Evolutionary conservation across 2,113 vertebrate species (phyloP).

Genomic region (Cyprinus carpio): DNA sequence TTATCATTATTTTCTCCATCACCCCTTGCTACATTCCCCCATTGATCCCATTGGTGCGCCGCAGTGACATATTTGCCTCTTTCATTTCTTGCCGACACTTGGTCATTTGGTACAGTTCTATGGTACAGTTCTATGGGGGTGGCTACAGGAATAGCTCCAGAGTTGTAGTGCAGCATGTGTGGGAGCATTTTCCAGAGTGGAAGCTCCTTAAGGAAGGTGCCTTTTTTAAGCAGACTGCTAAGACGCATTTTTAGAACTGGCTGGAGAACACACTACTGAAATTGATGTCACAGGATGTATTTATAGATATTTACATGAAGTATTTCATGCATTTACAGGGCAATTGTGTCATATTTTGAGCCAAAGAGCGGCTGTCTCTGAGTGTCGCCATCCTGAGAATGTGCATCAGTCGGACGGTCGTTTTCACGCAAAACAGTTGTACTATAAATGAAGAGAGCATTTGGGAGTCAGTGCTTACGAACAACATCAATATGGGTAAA

Average conservation of each 20-base stretch:
- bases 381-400: conserved; percentile 19
- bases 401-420: conserved; percentile 31
- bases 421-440: conserved; percentile 11
- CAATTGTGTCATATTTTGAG: conserved; percentile 43
- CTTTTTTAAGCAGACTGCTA: conserved; percentile 71
- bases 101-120: conserved; percentile 69
- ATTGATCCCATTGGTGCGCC: conserved; percentile 65
- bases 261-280: conserved; percentile 70
- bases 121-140: conserved; percentile 65
- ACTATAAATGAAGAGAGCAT: no score
- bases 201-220: conserved; percentile 53
- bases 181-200: conserved; percentile 66
- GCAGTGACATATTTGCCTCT: conserved; percentile 71
- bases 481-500: conserved; percentile 55
- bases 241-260: conserved; percentile 74
- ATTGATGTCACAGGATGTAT: conserved; percentile 74
- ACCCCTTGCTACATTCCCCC: conserved; percentile 16
- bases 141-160: conserved; percentile 74
- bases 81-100: conserved; percentile 70
- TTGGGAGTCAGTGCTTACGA: conserved; percentile 50
- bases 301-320: conserved; percentile 56
- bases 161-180: conserved; percentile 75
- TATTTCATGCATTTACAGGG: conserved; percentile 15
- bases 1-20: conserved; percentile 19
- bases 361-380: no score